Evolutionary conservation across 2,113 vertebrate species (phyloP), one percentile per base, ranked within the genome.

Genomic region (Tyto alba): DNA sequence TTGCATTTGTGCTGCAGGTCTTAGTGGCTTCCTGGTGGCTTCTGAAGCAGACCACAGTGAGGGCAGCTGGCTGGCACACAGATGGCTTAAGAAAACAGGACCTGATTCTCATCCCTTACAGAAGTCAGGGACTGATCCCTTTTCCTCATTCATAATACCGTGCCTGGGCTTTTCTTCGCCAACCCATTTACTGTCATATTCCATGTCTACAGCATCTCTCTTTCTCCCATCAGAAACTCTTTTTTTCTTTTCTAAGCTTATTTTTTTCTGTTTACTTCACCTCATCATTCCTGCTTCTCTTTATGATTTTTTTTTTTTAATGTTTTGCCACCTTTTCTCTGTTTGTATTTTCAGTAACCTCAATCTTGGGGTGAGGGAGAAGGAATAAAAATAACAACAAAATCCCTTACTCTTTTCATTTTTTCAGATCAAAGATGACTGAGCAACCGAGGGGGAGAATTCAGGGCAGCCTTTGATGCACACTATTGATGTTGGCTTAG

Each of bases 361-460:
- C 89, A 79, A 15, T 91, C 83, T 67, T 57, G 60, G 52, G 40
- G 88, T 71, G 56, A 63, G 59, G 41, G 71, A 96, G 66, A 92
- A 81, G 73, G 59, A 95, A 92, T 57, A 96, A 95, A 96, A 96
- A 95, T 95, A 96, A 91, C 88, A 92, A 95, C 89, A 96, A 92
- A 96, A 82, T 95, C 84, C 77, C 63, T 89, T 89, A 88, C 21
- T 89, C 91, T 96, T 95, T 96, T 97, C 57, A 95, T 95, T 96
- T 96, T 91, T 85, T 47, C n/a, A 94, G 94, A 97, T 96, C 96
- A 96, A 96, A 96, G 96, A 95, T 95, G 94, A 95, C 91, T 92
- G 93, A 94, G 60, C 62, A 82, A 91, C 86, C 3, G 9, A 93
- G 86, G 56, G 66, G 71, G 80, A 83, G 77, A 95, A 96, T 89